Percentiles rank a stretch among this genome's conserved stretches.
Conservation (phyloP, 2,797 vertebrate species). For the Allobates femoralis region DNA sequence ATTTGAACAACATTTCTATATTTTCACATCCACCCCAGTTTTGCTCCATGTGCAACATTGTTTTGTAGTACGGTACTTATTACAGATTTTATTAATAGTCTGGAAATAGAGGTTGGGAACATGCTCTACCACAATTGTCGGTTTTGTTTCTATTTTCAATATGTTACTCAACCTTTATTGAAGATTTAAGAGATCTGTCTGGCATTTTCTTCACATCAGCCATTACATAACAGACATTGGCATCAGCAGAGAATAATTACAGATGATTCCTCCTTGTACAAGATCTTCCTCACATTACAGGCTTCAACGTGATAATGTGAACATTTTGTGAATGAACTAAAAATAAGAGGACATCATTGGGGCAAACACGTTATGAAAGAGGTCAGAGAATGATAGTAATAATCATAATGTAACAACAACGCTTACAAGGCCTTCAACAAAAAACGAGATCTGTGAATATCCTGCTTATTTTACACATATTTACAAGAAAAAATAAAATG, state of each 20-base stretch:
- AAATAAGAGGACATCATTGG: neutral
- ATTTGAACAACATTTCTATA: neutral
- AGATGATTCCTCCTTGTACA: neutral
- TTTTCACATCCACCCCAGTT: neutral
- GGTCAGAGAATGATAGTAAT: neutral
- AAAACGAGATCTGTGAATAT: neutral
- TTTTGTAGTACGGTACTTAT: neutral
- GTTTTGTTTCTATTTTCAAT: neutral
- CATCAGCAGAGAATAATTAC: neutral
- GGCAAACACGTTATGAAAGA: neutral
- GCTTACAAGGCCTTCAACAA: neutral
- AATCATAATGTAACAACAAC: neutral
- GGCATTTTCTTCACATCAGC: neutral
- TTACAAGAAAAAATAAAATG: no score
- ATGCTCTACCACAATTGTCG: neutral
- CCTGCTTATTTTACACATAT: no score
- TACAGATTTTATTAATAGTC: neutral
- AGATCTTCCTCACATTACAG: neutral
- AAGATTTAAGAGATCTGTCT: neutral
- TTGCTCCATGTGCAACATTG: neutral
- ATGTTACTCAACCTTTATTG: neutral
- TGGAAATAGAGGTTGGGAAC: neutral
- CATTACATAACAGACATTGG: slow-evolving; percentile 7
- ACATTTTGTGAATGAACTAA: slow-evolving; percentile 19
- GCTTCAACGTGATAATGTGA: neutral